phyloP scores from a whole-genome alignment of 2,797 vertebrate genomes.

The Balearica regulorum region DNA sequence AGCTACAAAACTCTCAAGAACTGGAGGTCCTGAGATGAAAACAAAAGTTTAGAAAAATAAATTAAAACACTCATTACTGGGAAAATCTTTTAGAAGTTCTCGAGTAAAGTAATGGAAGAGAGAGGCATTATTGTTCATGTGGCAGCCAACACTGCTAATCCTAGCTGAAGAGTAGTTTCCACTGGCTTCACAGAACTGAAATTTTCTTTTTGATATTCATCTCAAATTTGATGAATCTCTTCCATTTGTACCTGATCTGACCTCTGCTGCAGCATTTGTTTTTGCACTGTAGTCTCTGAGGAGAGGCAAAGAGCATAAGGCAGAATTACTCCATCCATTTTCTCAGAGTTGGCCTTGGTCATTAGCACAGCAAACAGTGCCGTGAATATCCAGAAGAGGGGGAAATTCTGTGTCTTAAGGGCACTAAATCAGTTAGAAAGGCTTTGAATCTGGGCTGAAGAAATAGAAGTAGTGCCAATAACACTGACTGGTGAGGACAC shows the following conservation, averaged over 20 bases:
- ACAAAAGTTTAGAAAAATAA: neutral
- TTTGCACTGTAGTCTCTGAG: neutral
- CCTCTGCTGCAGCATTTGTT: neutral
- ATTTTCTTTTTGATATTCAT: neutral
- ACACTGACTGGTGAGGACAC: neutral
- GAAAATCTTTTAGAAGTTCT: neutral
- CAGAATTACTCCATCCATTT: neutral
- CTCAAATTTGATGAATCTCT: neutral
- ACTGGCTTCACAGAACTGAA: neutral
- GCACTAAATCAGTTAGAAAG: neutral
- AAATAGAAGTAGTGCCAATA: neutral
- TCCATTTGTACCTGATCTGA: neutral
- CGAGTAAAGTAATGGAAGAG: neutral
- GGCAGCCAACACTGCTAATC: neutral
- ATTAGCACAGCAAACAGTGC: neutral
- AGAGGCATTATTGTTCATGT: neutral
- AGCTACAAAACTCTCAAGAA: neutral
- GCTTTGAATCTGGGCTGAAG: neutral
- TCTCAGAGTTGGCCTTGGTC: neutral
- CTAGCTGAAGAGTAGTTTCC: neutral
- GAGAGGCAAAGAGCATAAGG: neutral
- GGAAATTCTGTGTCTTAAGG: neutral
- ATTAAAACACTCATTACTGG: neutral
- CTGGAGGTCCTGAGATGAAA: neutral
- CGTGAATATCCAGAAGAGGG: neutral